phyloP scores from a whole-genome alignment of 2,888 invertebrate genomes.

The Brachylomia viminalis region DNA sequence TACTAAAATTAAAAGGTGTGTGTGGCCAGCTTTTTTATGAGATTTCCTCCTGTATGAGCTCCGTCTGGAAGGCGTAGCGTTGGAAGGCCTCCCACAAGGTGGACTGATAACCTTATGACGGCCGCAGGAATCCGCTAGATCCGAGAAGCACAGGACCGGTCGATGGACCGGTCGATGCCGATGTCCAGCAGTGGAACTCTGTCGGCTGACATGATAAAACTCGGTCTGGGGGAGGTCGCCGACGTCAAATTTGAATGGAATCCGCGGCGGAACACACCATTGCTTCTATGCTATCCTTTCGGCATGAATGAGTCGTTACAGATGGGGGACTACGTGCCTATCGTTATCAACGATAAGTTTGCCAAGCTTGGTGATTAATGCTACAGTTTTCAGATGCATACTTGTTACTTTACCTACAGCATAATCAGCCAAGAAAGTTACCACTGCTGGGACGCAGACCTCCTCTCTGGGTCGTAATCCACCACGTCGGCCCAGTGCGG shows the following conservation, averaged over 20 bases:
- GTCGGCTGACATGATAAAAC: not conserved
- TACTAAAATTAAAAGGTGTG: not conserved
- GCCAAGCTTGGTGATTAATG: not conserved
- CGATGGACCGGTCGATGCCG: too few relatives aligned
- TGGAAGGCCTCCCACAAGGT: not conserved
- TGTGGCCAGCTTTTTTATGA: too few relatives aligned
- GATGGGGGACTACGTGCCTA: too few relatives aligned
- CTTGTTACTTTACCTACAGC: too few relatives aligned
- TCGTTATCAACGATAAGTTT: not conserved
- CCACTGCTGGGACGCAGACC: too few relatives aligned
- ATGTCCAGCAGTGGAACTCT: too few relatives aligned
- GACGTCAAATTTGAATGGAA: not conserved
- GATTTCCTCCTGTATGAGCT: not conserved
- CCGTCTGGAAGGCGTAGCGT: not conserved
- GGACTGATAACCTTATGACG: not conserved
- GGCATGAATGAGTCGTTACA: not conserved
- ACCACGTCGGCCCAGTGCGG: too few relatives aligned
- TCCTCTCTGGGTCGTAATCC: too few relatives aligned
- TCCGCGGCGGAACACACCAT: not conserved
- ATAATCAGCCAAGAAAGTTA: too few relatives aligned
- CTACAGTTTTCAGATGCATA: not conserved
- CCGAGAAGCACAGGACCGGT: not conserved
- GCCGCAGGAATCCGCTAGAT: not conserved
- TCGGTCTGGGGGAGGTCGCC: not conserved
- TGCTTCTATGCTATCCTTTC: not conserved